phyloP scores from a whole-genome alignment of 2,113 vertebrate genomes.

The Osmerus eperlanus region DNA sequence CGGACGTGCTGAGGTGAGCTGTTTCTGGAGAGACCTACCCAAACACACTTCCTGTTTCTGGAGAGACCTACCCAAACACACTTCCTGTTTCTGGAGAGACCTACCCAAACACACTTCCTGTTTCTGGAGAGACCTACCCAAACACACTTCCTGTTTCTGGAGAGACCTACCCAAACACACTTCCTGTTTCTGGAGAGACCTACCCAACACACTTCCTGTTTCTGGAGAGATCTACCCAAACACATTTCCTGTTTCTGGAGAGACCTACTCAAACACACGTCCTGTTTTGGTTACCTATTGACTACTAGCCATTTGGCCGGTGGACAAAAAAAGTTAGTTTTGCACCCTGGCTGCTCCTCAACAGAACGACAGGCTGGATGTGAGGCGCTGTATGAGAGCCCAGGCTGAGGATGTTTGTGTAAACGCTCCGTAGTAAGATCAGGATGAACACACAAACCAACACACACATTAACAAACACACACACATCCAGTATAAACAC shows the following conservation, averaged over 20 bases:
- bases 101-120: neutral
- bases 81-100: slow-evolving; percentile 32
- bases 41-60: slow-evolving; percentile 21
- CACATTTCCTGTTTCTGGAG: slow-evolving; percentile 20
- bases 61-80: slow-evolving; percentile 9
- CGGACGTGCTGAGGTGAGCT: slow-evolving; percentile 69
- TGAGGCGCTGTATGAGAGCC: too few species aligned
- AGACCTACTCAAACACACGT: slow-evolving; percentile 31
- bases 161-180: too few species aligned
- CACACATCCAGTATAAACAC: neutral
- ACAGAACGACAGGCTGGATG: neutral
- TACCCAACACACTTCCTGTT: slow-evolving; percentile 7
- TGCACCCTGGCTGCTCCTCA: neutral
- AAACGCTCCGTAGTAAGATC: neutral
- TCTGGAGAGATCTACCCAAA: neutral
- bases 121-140: neutral
- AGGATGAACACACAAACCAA: neutral
- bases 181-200: slow-evolving; percentile 16
- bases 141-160: slow-evolving; percentile 21
- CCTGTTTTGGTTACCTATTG: slow-evolving; percentile 28
- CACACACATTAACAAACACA: slow-evolving; percentile 2
- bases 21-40: slow-evolving; percentile 38
- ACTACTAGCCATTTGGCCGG: neutral
- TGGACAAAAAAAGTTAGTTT: neutral
- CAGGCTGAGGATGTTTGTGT: too few species aligned